Percentiles rank a stretch among this genome's conserved stretches.
Evolutionary conservation across 2,888 invertebrate genomes (phyloP).

Genomic region (Tineola bisselliella): DNA sequence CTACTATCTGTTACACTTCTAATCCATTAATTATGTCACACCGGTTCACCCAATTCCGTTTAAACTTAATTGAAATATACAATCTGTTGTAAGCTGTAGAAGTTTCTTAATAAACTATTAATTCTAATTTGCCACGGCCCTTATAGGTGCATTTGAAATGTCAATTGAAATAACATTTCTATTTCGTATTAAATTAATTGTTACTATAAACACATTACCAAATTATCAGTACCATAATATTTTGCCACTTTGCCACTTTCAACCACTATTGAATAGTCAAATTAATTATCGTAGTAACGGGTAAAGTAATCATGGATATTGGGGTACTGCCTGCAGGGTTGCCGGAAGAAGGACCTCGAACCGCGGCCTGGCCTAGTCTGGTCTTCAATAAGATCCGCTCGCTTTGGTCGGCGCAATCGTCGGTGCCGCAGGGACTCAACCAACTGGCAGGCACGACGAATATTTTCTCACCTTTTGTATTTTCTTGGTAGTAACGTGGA

Average conservation of each 20-base stretch:
- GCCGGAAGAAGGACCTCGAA: constrained; percentile 58
- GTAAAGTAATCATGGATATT: not conserved
- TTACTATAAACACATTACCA: not conserved
- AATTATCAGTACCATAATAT: not conserved
- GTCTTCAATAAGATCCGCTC: constrained; percentile 91
- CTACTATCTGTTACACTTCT: constrained; percentile 55
- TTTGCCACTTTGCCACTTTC: not conserved
- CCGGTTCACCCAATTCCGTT: constrained; percentile 29
- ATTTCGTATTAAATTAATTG: constrained; percentile 3
- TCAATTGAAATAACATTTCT: constrained; percentile 9
- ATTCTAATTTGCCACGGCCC: constrained; percentile 42
- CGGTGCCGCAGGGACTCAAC: constrained; percentile 81
- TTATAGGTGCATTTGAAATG: constrained; percentile 19
- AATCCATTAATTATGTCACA: constrained; percentile 60
- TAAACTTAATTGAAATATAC: constrained; percentile 43
- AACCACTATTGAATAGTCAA: not conserved
- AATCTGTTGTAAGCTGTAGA: constrained; percentile 40
- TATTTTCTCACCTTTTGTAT: not conserved
- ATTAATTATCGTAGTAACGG: not conserved
- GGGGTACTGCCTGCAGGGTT: constrained; percentile 34
- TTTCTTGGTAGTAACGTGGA: constrained; percentile 11
- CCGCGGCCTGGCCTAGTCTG: constrained; percentile 75
- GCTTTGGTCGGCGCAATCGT: constrained; percentile 82
- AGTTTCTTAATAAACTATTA: constrained; percentile 51
- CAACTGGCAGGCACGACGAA: constrained; percentile 74